Percentiles rank a stretch among this genome's conserved stretches.
phyloP scores from a whole-genome alignment of 2,113 vertebrate species.

The Grallaria varia region DNA sequence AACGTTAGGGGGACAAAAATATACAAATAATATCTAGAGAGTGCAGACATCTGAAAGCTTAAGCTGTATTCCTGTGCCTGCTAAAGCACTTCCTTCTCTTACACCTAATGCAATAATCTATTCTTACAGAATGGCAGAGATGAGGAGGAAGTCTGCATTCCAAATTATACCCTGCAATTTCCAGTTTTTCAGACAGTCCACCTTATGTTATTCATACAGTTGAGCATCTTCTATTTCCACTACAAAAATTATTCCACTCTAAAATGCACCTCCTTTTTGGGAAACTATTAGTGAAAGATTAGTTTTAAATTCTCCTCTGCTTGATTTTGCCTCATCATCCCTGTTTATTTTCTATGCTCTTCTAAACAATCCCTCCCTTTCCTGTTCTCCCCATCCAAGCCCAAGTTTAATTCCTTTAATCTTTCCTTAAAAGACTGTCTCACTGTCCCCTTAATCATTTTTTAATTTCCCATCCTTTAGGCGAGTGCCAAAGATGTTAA shows the following conservation, averaged over 20 bases:
- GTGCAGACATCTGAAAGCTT: background rate
- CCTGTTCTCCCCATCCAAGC: background rate
- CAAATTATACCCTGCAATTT: background rate
- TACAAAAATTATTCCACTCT: background rate
- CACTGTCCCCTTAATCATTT: conserved; percentile 43
- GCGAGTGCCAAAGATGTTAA: conserved; percentile 54
- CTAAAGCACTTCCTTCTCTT: background rate
- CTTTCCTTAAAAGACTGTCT: conserved; percentile 42
- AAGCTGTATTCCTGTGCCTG: background rate
- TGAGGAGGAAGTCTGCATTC: background rate
- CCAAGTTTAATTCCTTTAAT: conserved; percentile 48
- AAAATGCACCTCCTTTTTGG: background rate
- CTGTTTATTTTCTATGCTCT: background rate
- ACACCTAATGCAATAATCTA: background rate
- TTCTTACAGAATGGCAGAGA: background rate
- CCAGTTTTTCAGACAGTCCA: background rate
- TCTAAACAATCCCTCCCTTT: conserved; percentile 5
- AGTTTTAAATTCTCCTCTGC: background rate
- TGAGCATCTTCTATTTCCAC: background rate
- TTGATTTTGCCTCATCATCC: background rate
- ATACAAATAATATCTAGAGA: background rate
- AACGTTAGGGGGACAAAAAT: background rate
- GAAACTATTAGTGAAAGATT: background rate
- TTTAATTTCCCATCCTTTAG: conserved; percentile 62
- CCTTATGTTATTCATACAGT: background rate